Evolutionary conservation across 92 coral and sea anemone genomes (phyloP).

Genomic region (Zoanthus sansibaricus): DNA sequence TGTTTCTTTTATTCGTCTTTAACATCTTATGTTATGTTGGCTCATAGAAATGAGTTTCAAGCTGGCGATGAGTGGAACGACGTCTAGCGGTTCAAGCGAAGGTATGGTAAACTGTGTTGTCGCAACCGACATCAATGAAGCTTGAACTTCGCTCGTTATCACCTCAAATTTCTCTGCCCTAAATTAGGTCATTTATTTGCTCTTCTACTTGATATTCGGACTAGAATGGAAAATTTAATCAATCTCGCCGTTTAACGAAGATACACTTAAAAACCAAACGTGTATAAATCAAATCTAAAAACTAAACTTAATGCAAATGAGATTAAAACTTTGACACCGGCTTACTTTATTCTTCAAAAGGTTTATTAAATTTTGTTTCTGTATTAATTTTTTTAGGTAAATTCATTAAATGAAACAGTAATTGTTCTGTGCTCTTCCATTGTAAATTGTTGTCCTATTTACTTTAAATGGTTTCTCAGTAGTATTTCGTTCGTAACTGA

Average conservation of each 20-base stretch:
- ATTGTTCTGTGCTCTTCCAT: too few relatives aligned
- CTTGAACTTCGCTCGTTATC: slow-evolving; percentile 34
- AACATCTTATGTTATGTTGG: slow-evolving; percentile 4
- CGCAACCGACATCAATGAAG: slow-evolving; percentile 28
- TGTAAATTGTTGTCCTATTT: too few relatives aligned
- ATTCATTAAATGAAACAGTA: too few relatives aligned
- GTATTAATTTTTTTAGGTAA: too few relatives aligned
- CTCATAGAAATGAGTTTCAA: slow-evolving; percentile 88
- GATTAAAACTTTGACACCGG: too few relatives aligned
- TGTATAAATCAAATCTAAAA: too few relatives aligned
- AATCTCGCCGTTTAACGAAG: background rate
- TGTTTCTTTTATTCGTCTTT: background rate
- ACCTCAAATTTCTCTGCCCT: background rate
- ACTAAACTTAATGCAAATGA: too few relatives aligned
- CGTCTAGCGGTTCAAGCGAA: slow-evolving; percentile 69
- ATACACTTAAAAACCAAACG: too few relatives aligned
- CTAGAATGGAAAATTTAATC: background rate
- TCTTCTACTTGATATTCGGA: background rate
- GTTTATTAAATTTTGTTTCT: too few relatives aligned
- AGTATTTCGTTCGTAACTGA: too few relatives aligned
- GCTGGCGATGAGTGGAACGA: slow-evolving; percentile 93
- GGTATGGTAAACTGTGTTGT: slow-evolving; percentile 64
- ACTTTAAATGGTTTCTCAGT: too few relatives aligned
- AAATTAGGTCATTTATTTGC: background rate
- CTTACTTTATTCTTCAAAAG: too few relatives aligned